Base-by-base conservation (phyloP, 2,113 vertebrate species). In the Cochlearius cochlearius region DNA sequence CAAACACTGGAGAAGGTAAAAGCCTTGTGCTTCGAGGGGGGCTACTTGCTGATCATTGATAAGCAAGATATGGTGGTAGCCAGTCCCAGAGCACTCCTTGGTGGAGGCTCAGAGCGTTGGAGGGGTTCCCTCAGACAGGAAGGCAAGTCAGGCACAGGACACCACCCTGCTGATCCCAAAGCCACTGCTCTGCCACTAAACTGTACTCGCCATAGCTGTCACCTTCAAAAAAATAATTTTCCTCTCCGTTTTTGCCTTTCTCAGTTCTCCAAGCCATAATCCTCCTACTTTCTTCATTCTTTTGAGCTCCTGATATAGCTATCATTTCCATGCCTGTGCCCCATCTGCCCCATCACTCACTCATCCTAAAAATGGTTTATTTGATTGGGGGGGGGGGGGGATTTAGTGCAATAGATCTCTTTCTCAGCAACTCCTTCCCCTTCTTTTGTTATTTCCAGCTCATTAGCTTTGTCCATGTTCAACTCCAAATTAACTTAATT, bases 401-500 rank as follows among this genome's bases (percentile, higher is more conserved):
- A 75, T 93, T 91, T 76, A 79, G 45, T 83, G 60, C 14, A 94
- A 78, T 49, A 78, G 72, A 67, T 73, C 79, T 68, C 62, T 95
- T 94, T 92, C 97, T 96, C 96, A 92, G 91, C 97, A 98, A 95
- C 90, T 47, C n/a, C 76, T 91, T 69, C 26, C 38, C 23, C 36
- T 96, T 95, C 79, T 73, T 93, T 98, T 95, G 64, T 95, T 94
- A 91, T 96, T 96, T 96, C 79, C 73, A 96, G 68, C 66, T 97
- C 88, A 93, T 97, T 98, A 96, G 97, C 93, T 92, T 96, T 90
- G 72, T 49, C 75, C 72, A 73, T 72, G 81, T 96, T 94, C 80
- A 84, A 92, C 90, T 97, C 72, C 94, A 96, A 97, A 97, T 97
- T 96, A 97, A 87, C 80, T 92, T 96, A 96, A 98, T 97, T 97